Percentiles rank a stretch among this genome's conserved stretches.
Conservation (phyloP, 2,797 vertebrate genomes). For the Typhlichthys eigenmanni region DNA sequence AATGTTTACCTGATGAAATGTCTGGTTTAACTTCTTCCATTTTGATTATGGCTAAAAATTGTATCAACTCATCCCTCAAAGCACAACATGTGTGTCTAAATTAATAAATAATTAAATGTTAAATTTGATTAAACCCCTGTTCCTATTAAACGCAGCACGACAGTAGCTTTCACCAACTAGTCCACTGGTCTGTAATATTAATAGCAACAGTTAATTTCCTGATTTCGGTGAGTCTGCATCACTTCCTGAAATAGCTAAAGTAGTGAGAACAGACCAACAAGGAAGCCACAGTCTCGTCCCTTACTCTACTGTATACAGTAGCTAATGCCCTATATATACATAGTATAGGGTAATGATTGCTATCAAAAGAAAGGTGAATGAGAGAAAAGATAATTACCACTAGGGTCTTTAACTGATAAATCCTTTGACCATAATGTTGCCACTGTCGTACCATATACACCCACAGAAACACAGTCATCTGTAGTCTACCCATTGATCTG, state of each 20-base stretch:
- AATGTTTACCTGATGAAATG: constrained; percentile 50
- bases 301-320: not conserved
- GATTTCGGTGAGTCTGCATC: constrained; percentile 67
- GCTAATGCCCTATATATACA: not conserved
- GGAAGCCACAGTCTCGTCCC: constrained; percentile 17
- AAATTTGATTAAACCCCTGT: not conserved
- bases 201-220: constrained; percentile 79
- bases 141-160: constrained; percentile 22
- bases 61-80: constrained; percentile 33
- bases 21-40: constrained; percentile 53
- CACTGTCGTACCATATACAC: constrained; percentile 12
- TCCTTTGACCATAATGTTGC: no score
- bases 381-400: no score
- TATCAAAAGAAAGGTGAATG: no score
- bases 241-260: constrained; percentile 81
- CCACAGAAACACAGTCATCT: not conserved
- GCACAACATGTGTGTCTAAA: not conserved
- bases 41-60: constrained; percentile 21
- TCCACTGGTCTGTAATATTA: constrained; percentile 62
- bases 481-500: no score
- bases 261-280: constrained; percentile 54
- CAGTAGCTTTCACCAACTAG: constrained; percentile 45
- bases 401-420: no score
- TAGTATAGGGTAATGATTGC: no score
- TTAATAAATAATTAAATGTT: not conserved